phyloP scores from a whole-genome alignment of 2,113 vertebrate species.

The Charadrius vociferus region DNA sequence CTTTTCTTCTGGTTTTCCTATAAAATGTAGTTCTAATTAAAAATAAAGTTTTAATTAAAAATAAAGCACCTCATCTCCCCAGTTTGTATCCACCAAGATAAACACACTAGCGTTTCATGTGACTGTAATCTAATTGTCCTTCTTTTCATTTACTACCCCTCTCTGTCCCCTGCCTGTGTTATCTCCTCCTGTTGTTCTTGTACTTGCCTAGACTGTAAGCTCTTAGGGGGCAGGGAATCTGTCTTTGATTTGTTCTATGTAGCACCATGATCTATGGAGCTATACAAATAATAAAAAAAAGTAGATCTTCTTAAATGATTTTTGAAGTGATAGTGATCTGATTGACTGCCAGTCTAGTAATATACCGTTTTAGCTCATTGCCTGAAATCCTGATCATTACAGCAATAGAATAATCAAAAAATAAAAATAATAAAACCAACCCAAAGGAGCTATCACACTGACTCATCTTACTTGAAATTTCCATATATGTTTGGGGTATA shows the following conservation, averaged over 20 bases:
- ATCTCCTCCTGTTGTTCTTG: conserved; percentile 55
- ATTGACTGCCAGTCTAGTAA: conserved; percentile 40
- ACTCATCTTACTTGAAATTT: neutral
- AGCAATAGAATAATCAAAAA: neutral
- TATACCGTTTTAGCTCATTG: neutral
- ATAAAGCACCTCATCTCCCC: neutral
- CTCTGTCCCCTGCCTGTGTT: conserved; percentile 52
- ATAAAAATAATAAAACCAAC: neutral
- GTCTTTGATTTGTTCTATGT: conserved; percentile 58
- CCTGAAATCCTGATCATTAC: neutral
- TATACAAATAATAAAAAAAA: conserved; percentile 69
- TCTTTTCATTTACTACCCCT: conserved; percentile 10
- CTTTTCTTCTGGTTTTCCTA: neutral
- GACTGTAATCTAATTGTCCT: conserved; percentile 44
- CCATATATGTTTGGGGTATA: fast-evolving
- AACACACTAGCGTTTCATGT: conserved; percentile 32
- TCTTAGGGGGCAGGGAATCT: conserved; percentile 64
- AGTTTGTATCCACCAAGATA: neutral
- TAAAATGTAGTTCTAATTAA: neutral
- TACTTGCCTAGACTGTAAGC: conserved; percentile 70
- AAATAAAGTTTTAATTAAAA: conserved; percentile 30
- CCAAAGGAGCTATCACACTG: neutral
- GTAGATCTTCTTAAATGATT: conserved; percentile 51
- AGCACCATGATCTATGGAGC: conserved; percentile 65
- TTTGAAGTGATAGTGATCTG: conserved; percentile 57